phyloP scores from a whole-genome alignment of 2,113 vertebrate species.

The Lasiurus borealis region DNA sequence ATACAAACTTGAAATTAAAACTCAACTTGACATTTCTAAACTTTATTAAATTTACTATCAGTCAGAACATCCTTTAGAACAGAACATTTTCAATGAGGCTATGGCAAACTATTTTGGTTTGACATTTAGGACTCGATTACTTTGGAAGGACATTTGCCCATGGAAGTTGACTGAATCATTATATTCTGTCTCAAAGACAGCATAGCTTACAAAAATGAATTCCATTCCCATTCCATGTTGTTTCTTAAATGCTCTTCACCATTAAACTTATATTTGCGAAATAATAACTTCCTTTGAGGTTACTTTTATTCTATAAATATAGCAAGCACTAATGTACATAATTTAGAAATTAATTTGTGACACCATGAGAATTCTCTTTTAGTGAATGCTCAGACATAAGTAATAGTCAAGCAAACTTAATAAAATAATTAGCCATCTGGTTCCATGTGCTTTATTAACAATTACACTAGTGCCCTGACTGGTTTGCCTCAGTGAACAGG shows the following conservation, averaged over 20 bases:
- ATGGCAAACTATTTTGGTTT: conserved; percentile 70
- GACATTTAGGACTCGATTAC: conserved; percentile 78
- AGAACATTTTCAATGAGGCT: conserved; percentile 73
- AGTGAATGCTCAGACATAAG: not conserved
- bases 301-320: conserved; percentile 43
- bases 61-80: conserved; percentile 76
- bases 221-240: not conserved
- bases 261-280: conserved; percentile 51
- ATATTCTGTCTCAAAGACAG: conserved; percentile 39
- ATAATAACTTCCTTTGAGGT: conserved; percentile 26
- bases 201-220: conserved; percentile 39
- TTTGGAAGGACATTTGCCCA: conserved; percentile 69
- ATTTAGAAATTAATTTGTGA: conserved; percentile 55
- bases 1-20: conserved; percentile 65
- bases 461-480: not conserved
- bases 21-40: conserved; percentile 81
- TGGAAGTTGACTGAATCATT: conserved; percentile 59
- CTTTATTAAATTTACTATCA: conserved; percentile 76
- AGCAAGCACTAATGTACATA: conserved; percentile 36
- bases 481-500: no score
- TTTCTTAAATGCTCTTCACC: conserved; percentile 19
- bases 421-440: conserved; percentile 20
- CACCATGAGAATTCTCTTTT: not conserved
- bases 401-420: not conserved
- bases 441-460: not conserved